phyloP scores from a whole-genome alignment of 2,888 invertebrate genomes.

The Cataglyphis cursor region DNA sequence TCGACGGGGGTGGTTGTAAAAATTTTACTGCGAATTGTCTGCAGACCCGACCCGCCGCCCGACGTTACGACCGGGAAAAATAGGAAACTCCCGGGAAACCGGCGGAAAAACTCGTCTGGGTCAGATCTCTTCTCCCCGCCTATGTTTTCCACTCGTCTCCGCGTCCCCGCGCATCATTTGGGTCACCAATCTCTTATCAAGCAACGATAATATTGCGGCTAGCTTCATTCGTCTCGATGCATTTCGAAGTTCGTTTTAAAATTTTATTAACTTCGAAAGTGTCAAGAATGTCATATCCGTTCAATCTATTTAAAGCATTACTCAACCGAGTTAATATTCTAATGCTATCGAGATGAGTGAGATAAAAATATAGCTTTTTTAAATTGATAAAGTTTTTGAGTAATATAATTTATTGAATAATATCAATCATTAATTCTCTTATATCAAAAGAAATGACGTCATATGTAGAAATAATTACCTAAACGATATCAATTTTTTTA shows the following conservation, averaged over 20 bases:
- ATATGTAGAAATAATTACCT: neutral
- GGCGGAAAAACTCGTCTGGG: slow-evolving; percentile 85
- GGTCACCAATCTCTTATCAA: slow-evolving; percentile 75
- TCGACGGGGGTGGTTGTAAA: slow-evolving; percentile 81
- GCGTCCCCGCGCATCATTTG: slow-evolving; percentile 67
- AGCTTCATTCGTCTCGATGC: slow-evolving; percentile 18
- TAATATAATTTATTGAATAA: neutral
- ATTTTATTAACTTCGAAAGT: slow-evolving; percentile 25
- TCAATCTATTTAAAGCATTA: slow-evolving; percentile 9
- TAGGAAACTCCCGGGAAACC: slow-evolving; percentile 82
- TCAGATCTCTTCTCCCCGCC: slow-evolving; percentile 73
- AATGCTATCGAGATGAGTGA: neutral
- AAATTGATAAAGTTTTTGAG: neutral
- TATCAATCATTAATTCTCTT: neutral
- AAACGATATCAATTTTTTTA: neutral
- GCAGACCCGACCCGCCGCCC: slow-evolving; percentile 82
- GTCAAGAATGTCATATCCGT: neutral
- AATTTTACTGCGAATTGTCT: slow-evolving; percentile 87
- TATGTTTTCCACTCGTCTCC: slow-evolving; percentile 13
- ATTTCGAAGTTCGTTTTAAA: slow-evolving; percentile 28
- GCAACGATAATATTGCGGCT: slow-evolving; percentile 40
- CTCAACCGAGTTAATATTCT: slow-evolving; percentile 13
- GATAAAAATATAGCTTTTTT: neutral
- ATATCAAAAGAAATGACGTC: too few species aligned
- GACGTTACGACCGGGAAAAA: slow-evolving; percentile 85